These are phyloP conservation scores for Megalops cyprinoides DNA, from an alignment of 2,797 vertebrate genomes.

Conservation along the genomic window DNA sequence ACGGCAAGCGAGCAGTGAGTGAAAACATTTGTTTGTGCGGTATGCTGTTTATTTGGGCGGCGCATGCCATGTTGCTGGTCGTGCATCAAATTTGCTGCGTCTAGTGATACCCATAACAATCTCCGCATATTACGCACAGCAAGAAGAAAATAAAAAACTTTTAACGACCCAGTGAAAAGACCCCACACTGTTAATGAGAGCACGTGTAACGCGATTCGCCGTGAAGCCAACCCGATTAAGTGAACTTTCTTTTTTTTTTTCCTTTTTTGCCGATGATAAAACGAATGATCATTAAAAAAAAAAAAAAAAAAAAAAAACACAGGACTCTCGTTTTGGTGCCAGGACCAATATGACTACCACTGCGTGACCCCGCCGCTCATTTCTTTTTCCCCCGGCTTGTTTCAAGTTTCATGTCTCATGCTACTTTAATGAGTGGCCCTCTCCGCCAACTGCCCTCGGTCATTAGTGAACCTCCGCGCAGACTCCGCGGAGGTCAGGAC, in stretches of 20 bases:
- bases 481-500: conserved; percentile 20
- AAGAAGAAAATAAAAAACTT: neutral
- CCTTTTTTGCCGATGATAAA: neutral
- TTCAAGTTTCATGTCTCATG: conserved; percentile 16
- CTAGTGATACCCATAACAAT: neutral
- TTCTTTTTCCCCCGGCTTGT: conserved; percentile 14
- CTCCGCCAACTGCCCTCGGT: conserved; percentile 3
- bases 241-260: too few species aligned
- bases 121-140: neutral
- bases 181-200: neutral
- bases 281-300: neutral
- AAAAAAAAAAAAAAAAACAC: neutral
- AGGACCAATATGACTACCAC: neutral
- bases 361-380: neutral
- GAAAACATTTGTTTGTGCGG: neutral
- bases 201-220: neutral
- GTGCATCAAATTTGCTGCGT: neutral
- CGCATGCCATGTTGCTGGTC: neutral
- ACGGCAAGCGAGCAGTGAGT: neutral
- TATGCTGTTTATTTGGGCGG: neutral
- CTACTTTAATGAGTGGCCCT: conserved; percentile 26
- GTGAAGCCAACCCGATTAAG: neutral
- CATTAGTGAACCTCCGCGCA: conserved; percentile 24
- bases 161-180: neutral
- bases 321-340: neutral